These are phyloP conservation scores for Cynoglossus semilaevis DNA, from an alignment of 2,113 vertebrate genomes.

Conservation along the genomic window DNA sequence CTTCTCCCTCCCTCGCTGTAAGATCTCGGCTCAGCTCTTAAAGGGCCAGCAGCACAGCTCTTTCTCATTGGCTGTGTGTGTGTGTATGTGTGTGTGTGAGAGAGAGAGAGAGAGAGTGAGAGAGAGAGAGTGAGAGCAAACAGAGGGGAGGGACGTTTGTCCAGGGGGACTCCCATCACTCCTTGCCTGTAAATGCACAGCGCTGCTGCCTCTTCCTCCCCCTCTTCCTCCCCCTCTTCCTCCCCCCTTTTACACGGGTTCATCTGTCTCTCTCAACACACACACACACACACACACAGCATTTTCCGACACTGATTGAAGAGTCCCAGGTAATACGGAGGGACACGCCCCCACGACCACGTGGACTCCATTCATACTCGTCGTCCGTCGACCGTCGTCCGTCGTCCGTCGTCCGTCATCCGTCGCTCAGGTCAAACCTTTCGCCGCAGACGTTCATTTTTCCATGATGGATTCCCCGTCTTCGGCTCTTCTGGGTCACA, in stretches of 20 bases:
- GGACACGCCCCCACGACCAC: too few species aligned
- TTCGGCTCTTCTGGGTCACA: too few species aligned
- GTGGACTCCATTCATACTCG: too few species aligned
- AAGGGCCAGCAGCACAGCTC: conserved; percentile 83
- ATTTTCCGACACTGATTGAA: too few species aligned
- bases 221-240: too few species aligned
- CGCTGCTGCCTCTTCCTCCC: conserved; percentile 52
- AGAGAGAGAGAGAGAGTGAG: background rate
- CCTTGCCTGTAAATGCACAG: conserved; percentile 39
- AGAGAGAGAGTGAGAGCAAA: conserved; percentile 3
- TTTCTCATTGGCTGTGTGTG: background rate
- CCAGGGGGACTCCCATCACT: conserved; percentile 56
- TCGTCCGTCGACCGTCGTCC: too few species aligned
- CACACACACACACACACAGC: too few species aligned
- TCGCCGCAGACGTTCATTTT: too few species aligned
- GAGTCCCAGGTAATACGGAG: too few species aligned
- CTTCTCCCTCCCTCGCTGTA: conserved; percentile 75
- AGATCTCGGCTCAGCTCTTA: conserved; percentile 90
- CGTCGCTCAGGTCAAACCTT: too few species aligned
- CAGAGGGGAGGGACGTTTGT: conserved; percentile 58
- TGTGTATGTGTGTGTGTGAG: conserved; percentile 15
- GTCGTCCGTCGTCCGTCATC: too few species aligned
- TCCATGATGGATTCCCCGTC: too few species aligned
- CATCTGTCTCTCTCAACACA: conserved; percentile 13
- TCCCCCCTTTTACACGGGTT: conserved; percentile 51